Conservation (phyloP, 2,797 vertebrate genomes). For the Paedocypris micromegethes region DNA sequence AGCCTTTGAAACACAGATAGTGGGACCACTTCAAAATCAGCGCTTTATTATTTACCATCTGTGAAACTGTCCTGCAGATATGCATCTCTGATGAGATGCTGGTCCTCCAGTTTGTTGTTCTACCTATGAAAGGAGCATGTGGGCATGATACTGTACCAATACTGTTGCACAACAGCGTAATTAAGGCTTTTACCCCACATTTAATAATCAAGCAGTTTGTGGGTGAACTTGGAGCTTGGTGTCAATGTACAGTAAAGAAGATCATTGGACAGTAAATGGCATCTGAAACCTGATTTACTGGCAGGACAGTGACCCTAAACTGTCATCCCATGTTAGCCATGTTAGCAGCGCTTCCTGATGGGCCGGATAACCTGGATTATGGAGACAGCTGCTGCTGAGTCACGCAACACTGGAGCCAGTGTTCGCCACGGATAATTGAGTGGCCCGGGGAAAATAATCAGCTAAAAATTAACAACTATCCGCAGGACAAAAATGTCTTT, state of each 20-base stretch:
- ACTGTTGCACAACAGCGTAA: slow-evolving; percentile 20
- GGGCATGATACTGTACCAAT: slow-evolving; percentile 56
- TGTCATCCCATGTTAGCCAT: slow-evolving; percentile 51
- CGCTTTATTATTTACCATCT: slow-evolving; percentile 67
- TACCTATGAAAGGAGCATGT: slow-evolving; percentile 63
- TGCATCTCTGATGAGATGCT: slow-evolving; percentile 59
- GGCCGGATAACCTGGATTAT: slow-evolving; percentile 56
- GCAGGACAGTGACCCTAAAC: slow-evolving; percentile 43
- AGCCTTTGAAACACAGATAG: slow-evolving; percentile 49
- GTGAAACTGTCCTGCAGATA: slow-evolving; percentile 61
- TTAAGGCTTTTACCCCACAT: not conserved
- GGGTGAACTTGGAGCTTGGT: no score
- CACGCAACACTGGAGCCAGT: slow-evolving; percentile 49
- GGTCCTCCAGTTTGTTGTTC: slow-evolving; percentile 55
- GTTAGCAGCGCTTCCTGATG: slow-evolving; percentile 48
- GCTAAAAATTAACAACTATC: slow-evolving; percentile 32
- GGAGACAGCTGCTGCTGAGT: slow-evolving; percentile 55
- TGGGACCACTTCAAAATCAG: slow-evolving; percentile 54
- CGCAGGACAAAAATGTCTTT: not conserved
- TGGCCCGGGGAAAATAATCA: slow-evolving; percentile 37
- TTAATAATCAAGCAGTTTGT: no score
- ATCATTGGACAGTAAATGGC: slow-evolving; percentile 6
- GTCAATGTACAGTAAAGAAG: slow-evolving; percentile 6
- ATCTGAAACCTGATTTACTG: slow-evolving; percentile 45
- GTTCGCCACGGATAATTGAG: slow-evolving; percentile 42